Conservation (phyloP, 2,888 invertebrate genomes). For the Torymus tubicola region DNA sequence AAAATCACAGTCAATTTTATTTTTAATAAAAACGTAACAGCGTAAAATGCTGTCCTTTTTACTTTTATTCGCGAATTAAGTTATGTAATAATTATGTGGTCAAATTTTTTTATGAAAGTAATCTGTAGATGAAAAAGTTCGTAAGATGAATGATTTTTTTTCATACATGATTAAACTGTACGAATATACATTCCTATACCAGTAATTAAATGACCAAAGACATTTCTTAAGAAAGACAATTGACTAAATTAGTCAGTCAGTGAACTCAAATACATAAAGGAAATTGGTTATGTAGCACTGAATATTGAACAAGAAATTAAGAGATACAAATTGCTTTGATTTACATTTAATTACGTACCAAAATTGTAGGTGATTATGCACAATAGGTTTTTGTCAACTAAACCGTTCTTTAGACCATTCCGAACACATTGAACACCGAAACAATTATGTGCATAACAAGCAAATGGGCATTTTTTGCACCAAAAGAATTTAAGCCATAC, state of each 20-base stretch:
- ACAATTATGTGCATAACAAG: conserved; percentile 14
- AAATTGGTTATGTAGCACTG: background rate
- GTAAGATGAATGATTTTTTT: no score
- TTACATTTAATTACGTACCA: conserved; percentile 25
- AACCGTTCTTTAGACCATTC: conserved; percentile 15
- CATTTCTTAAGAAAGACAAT: background rate
- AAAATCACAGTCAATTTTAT: background rate
- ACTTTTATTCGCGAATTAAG: no score
- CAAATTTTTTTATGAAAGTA: no score
- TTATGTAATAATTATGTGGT: no score
- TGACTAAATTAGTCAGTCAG: conserved; percentile 9
- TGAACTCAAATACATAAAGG: conserved; percentile 7
- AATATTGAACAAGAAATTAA: conserved; percentile 19
- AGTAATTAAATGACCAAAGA: conserved; percentile 6
- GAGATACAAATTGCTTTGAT: conserved; percentile 29
- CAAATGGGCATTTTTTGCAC: background rate
- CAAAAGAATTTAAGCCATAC: conserved; percentile 11
- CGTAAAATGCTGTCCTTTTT: background rate
- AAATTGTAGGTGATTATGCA: conserved; percentile 31
- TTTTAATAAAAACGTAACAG: conserved; percentile 8
- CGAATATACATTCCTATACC: background rate
- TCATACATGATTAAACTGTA: no score
- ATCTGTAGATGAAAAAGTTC: no score
- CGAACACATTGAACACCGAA: conserved; percentile 37
- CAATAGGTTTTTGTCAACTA: conserved; percentile 21